A percentile compares a stretch with the other conserved stretches of the same genome.
Evolutionary conservation across 2,888 invertebrate genomes (phyloP).

Genomic region (Eilema griseolum): DNA sequence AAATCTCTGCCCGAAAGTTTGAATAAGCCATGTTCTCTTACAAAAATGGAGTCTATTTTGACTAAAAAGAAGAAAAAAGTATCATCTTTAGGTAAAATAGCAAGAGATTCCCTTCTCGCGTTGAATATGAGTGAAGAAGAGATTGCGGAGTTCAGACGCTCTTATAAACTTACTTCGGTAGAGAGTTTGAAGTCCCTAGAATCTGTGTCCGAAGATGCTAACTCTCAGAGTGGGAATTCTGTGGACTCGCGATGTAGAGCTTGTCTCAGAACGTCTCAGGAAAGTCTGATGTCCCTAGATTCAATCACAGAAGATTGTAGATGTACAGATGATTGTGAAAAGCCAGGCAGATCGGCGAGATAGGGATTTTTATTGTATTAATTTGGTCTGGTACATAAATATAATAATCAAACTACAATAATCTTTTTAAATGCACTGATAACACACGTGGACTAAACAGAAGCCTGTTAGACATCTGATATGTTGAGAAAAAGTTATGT

Average conservation of each 20-base stretch:
- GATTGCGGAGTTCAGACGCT: constrained; percentile 77
- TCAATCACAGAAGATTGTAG: constrained; percentile 81
- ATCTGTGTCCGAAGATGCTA: constrained; percentile 81
- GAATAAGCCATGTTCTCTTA: constrained; percentile 74
- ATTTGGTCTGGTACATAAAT: constrained; percentile 21
- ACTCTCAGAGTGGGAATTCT: constrained; percentile 79
- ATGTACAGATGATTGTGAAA: constrained; percentile 71
- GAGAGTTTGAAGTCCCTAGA: constrained; percentile 80
- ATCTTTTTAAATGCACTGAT: neutral
- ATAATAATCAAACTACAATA: neutral
- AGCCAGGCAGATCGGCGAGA: constrained; percentile 68
- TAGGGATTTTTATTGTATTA: constrained; percentile 44
- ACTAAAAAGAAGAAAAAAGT: constrained; percentile 78
- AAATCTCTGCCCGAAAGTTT: constrained; percentile 81
- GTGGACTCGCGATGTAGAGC: constrained; percentile 76
- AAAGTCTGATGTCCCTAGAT: constrained; percentile 81
- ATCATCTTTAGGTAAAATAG: constrained; percentile 80
- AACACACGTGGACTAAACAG: neutral
- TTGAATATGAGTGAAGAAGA: constrained; percentile 83
- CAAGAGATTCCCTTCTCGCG: constrained; percentile 79
- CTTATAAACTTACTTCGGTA: constrained; percentile 78
- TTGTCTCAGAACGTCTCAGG: constrained; percentile 78
- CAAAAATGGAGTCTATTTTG: constrained; percentile 70
- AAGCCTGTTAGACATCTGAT: too few species aligned
- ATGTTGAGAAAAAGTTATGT: too few species aligned